Base-by-base conservation (phyloP, 2,113 vertebrate species). In the Picathartes gymnocephalus region DNA sequence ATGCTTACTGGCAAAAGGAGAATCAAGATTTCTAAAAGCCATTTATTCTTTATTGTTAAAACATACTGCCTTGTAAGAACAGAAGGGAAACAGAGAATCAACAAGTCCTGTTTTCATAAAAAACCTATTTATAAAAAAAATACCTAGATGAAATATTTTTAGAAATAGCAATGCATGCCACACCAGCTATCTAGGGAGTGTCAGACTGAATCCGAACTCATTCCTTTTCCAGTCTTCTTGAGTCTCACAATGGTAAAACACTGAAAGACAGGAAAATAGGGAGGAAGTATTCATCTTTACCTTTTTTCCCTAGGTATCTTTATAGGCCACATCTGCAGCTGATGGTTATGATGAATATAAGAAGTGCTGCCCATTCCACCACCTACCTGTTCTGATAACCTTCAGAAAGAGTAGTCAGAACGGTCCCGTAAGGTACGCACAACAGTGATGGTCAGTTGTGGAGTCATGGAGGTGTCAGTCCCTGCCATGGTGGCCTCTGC, bases 31-130 rank as follows among this genome's bases (percentile, higher is more conserved):
- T 90, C 6, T 47, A 56, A 80, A 33, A 39, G 11, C 1, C 1
- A 25, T 62, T 87, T 56, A 25, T 60, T 27, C 1, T 60, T 72
- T 51, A 27, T 7, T 71, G 7, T n/a, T 73, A 71, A 88, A 62
- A 5, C 2, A 13, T 44, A 2, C 1, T 77, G 11, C 10, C 9
- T n/a, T 1, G 5, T 13, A 74, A 19, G 16, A 92, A 44, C 5
- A 65, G 30, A 64, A 12, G 35, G 4, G 4, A 82, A 76, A 40
- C 9, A 14, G 13, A 62, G 10, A 68, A 82, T 37, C 21, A 57
- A 18, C 6, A 57, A 19, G 4, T 30, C 3, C 6, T 16, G 4
- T n/a, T 81, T 76, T 28, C 0, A 20, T 17, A 1, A 57, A 86
- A 65, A 82, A 15, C 7, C 31, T 66, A n/a, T 57, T 81, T 54